These are phyloP conservation scores for Chloebia gouldiae DNA, from an alignment of 2,113 vertebrate genomes.

Conservation along the genomic window DNA sequence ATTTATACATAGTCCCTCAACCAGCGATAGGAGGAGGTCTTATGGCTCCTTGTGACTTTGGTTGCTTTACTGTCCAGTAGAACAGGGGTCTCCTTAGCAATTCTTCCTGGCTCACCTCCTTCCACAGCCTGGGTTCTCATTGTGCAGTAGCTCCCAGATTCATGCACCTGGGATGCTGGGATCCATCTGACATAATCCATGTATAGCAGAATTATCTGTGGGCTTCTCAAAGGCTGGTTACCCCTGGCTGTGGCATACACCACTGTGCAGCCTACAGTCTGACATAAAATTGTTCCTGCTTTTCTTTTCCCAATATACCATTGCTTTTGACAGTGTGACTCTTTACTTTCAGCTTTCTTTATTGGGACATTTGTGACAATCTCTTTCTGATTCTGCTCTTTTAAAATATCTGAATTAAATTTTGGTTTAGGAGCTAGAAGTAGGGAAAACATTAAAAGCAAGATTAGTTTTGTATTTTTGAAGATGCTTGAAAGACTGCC, in stretches of 20 bases:
- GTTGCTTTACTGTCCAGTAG: background rate
- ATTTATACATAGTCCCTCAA: too few relatives aligned
- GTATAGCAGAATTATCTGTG: background rate
- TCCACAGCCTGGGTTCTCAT: background rate
- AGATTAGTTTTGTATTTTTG: background rate
- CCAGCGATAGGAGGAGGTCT: too few relatives aligned
- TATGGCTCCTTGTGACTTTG: background rate
- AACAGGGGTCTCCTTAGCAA: background rate
- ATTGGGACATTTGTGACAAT: background rate
- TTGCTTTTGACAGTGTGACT: background rate
- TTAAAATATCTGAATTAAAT: background rate
- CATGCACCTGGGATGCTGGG: rapidly evolving
- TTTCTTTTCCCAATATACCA: background rate
- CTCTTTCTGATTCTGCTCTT: background rate
- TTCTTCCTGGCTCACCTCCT: background rate
- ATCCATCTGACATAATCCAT: background rate
- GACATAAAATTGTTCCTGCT: background rate
- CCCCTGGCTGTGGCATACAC: background rate
- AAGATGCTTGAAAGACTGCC: constrained; percentile 13
- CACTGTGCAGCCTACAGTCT: background rate
- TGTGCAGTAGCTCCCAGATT: background rate
- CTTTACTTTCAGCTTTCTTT: background rate
- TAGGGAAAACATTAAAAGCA: background rate
- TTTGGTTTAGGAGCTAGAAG: background rate
- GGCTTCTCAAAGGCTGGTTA: background rate